Evolutionary conservation across 2,888 invertebrate species (phyloP), one percentile per base, ranked within the genome.

Genomic region (Zaprionus obscuricornis): DNA sequence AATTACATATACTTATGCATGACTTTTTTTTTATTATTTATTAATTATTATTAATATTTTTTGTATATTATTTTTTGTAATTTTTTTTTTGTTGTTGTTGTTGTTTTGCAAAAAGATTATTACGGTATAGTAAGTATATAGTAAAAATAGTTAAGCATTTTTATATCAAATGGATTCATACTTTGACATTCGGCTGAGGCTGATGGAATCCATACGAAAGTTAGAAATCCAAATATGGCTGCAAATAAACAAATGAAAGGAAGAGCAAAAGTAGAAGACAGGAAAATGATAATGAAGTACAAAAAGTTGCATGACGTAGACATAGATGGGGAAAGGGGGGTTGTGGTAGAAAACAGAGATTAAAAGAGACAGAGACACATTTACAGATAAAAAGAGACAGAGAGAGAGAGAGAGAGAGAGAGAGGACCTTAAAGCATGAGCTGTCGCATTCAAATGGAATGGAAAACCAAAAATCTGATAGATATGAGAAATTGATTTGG

Each of bases 141-240:
- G 51, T 34, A 39, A 60, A 62, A 70, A 73, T 70, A 64, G 66
- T 73, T 74, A 81, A 74, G 74, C 74, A 71, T 60, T 59, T 74
- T 51, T 58, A 60, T 68, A 63, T 59, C 66, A 71, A 69, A 74
- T 85, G 85, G 81, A 88, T 88, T 90, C 92, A 92, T 92, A 92
- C 92, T 92, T 91, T 92, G 92, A 88, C 92, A 92, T 91, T 92
- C 92, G 88, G 92, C 92, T 88, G 90, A 89, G 85, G 89, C 89
- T 86, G 89, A 88, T 81, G 90, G 90, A 87, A 90, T 90, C 90
- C 90, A 90, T 84, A 90, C 82, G 85, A 90, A 88, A 86, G 90
- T 87, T 82, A 90, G 85, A 83, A 89, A 86, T 89, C 90, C 90
- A 85, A 90, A 89, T 83, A 89, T 86, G 79, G 89, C 90, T 90